These are phyloP conservation scores for Choreutis nemorana DNA, from an alignment of 2,888 invertebrate species.

Conservation along the genomic window DNA sequence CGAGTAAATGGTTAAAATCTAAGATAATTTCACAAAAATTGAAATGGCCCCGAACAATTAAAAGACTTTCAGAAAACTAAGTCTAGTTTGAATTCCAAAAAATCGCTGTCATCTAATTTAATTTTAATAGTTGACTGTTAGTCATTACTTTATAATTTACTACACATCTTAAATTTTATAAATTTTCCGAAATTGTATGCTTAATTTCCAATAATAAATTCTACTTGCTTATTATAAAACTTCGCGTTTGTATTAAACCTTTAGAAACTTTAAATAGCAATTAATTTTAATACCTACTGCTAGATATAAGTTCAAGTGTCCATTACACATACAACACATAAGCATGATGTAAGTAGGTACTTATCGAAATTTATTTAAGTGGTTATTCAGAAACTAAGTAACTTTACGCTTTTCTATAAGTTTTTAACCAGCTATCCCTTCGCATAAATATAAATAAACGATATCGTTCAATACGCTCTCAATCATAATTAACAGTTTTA, in stretches of 20 bases:
- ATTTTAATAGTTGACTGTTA: not conserved
- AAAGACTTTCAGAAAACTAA: too few relatives aligned
- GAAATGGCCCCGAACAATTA: constrained; percentile 52
- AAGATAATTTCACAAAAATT: constrained; percentile 18
- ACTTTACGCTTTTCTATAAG: too few relatives aligned
- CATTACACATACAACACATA: too few relatives aligned
- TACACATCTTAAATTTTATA: constrained; percentile 13
- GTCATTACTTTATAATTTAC: not conserved
- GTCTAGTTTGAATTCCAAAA: too few relatives aligned
- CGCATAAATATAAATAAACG: too few relatives aligned
- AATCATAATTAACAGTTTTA: constrained; percentile 8
- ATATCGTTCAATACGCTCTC: too few relatives aligned
- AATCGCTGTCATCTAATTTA: not conserved
- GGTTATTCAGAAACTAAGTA: too few relatives aligned
- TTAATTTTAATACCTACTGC: constrained; percentile 23
- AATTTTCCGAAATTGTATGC: constrained; percentile 24
- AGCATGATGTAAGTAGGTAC: too few relatives aligned
- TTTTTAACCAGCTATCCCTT: too few relatives aligned
- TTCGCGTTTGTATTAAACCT: constrained; percentile 52
- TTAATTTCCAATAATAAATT: constrained; percentile 30
- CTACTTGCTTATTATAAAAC: constrained; percentile 43
- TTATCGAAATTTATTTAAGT: too few relatives aligned
- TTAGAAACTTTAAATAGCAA: constrained; percentile 46
- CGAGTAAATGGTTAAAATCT: constrained; percentile 17
- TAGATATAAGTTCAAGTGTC: too few relatives aligned